Evolutionary conservation across 2,113 vertebrate species (phyloP), one percentile per base, ranked within the genome.

Genomic region (Pelmatolapia mariae): DNA sequence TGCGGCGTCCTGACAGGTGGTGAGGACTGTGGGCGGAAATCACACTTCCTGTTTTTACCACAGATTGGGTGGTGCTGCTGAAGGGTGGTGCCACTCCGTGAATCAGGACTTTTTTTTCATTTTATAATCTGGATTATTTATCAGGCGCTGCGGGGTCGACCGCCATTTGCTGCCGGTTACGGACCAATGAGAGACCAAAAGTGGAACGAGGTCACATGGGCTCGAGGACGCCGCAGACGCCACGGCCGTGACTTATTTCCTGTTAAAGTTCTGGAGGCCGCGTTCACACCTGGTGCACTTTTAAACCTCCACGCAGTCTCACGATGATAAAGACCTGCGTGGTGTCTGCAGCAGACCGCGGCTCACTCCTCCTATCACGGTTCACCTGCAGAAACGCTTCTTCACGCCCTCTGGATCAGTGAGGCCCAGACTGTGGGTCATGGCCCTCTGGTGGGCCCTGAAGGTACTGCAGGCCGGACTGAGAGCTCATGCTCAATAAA

Each of bases 401-500:
- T 40, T 24, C 36, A 43, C 2, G 3, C 40, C 13, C 8, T 45
- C 22, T 45, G 15, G 40, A 47, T 26, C 22, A 0, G 22, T 18
- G 68, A 73, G n/a, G 13, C 66, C n/a, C n/a, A 26, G 8, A 18
- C 13, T 26, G 68, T 45, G 66, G 0, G 68, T 43, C 38, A 24
- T 18, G 0, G n/a, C 66, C 38, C 38, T 43, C 66, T 71, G 13
- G 38, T 43, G 66, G 66, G 66, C 22, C 19, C 19, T 1, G 33
- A 4, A 16, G 38, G 38, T 43, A 71, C 3, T 43, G 66, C 66
- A 71, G 38, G n/a, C 8, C 2, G 0, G 5, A 24, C 12, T 24
- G n/a, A 71, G n/a, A 0, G 0, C 19, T 68, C 31, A 63, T 63
- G 16, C 33, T 0, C 36, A 40, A 13, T 68, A 40, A 71, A 43